Conservation (phyloP, 2,797 vertebrate species). For the Gouania willdenowi region DNA sequence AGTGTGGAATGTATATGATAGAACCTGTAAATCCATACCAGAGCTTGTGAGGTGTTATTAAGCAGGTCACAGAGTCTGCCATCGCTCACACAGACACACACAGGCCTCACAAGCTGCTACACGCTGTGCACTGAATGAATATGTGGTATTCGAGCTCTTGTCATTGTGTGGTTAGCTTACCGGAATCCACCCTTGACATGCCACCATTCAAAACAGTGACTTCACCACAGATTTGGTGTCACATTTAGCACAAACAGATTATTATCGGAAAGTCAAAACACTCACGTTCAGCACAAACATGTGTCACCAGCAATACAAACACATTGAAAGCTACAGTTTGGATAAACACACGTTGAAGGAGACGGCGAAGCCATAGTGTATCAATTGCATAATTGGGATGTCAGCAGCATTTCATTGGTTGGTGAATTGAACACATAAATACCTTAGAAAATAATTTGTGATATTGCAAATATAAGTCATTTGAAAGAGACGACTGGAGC, state of each 20-base stretch:
- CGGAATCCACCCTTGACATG: slow-evolving; percentile 55
- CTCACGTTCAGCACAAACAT: slow-evolving; percentile 33
- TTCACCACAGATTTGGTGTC: slow-evolving; percentile 58
- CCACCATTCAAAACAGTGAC: slow-evolving; percentile 66
- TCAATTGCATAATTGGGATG: too few species aligned
- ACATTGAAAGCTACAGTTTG: background rate
- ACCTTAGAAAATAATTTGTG: too few species aligned
- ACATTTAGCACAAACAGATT: slow-evolving; percentile 58
- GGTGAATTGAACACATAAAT: too few species aligned
- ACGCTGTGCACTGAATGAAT: slow-evolving; percentile 34
- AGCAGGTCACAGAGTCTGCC: slow-evolving; percentile 17
- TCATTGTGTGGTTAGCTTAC: slow-evolving; percentile 61
- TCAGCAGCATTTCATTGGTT: too few species aligned
- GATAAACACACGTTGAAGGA: slow-evolving; percentile 25
- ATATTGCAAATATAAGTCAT: too few species aligned
- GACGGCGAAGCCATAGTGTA: background rate
- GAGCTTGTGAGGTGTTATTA: slow-evolving; percentile 21
- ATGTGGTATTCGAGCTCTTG: slow-evolving; percentile 49
- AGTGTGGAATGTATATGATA: slow-evolving; percentile 4
- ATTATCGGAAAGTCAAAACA: slow-evolving; percentile 53
- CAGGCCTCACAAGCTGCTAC: slow-evolving; percentile 43
- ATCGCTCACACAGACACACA: slow-evolving; percentile 5
- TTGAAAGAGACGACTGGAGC: too few species aligned
- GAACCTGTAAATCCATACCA: slow-evolving; percentile 3
- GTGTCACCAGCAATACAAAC: slow-evolving; percentile 14